Base-by-base conservation (phyloP, 2,888 invertebrate genomes). In the Lepidocyrtinus sp. region DNA sequence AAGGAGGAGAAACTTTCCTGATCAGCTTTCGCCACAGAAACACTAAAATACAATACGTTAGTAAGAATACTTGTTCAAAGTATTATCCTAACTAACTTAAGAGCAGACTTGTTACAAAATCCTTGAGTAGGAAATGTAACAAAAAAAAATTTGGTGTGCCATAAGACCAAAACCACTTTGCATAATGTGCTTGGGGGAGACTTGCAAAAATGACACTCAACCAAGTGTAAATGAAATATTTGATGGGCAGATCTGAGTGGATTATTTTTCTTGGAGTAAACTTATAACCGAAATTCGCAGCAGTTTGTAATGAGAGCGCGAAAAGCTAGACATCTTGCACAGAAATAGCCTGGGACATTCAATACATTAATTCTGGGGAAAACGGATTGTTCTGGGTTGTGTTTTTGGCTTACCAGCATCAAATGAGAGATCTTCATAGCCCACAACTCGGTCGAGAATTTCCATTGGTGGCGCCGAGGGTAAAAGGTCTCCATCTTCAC, bases 371-470 rank as follows among this genome's bases (percentile, higher is more conserved):
- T 36, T 36, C 36, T 12, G 59, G n/a, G 21, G 7, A 21, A 21
- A n/a, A 9, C 7, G n/a, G 22, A 59, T 19, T 5, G 24, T n/a
- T n/a, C n/a, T 50, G 1, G 24, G 45, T 46, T 36, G 12, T 36
- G 5, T 36, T 36, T 36, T 36, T 71, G 19, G 68, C 87, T 87
- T 86, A 89, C 90, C 88, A 72, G 88, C 88, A 84, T 88, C 89
- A 84, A 90, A 90, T 15, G 89, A 89, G 9, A 90, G 87, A 75
- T 88, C 87, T 82, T 89, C 89, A 82, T 90, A 90, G 1, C 90
- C 90, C 15, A 85, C 81, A 19, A 90, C 88, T 21, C 87, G 85
- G 81, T 90, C 90, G 88, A 90, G 88, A 70, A 89, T 87, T 73
- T 90, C 90, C 83, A 90, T 83, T 1, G 90, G 89, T 19, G 90